phyloP scores from a whole-genome alignment of 2,113 vertebrate genomes.

The Loxodonta africana region DNA sequence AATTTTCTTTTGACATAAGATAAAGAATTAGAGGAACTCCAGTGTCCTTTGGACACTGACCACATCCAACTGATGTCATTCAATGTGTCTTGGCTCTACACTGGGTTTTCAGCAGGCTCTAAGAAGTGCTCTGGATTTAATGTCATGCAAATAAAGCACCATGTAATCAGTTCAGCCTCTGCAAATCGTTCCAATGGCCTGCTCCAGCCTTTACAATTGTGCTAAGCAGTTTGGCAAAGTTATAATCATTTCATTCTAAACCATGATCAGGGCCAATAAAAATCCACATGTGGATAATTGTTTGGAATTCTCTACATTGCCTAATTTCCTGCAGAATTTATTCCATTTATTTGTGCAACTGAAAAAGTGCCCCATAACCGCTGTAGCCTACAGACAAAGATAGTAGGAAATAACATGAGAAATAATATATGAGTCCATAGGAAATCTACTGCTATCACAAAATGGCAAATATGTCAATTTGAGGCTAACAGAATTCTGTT shows the following conservation, averaged over 20 bases:
- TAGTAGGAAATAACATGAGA: slow-evolving; percentile 27
- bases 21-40: slow-evolving; percentile 12
- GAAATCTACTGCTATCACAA: slow-evolving; percentile 31
- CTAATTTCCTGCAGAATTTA: slow-evolving; percentile 81
- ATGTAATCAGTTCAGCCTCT: slow-evolving; percentile 78
- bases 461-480: not conserved
- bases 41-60: slow-evolving; percentile 28
- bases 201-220: slow-evolving; percentile 67
- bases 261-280: slow-evolving; percentile 74
- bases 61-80: slow-evolving; percentile 60
- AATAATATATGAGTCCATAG: not conserved
- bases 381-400: not conserved
- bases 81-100: slow-evolving; percentile 37
- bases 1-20: slow-evolving; percentile 18
- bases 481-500: not conserved
- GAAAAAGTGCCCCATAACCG: slow-evolving; percentile 32
- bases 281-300: slow-evolving; percentile 81
- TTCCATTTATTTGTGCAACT: slow-evolving; percentile 75
- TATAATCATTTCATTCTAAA: slow-evolving; percentile 79
- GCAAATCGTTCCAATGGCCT: slow-evolving; percentile 64
- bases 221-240: slow-evolving; percentile 79
- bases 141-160: slow-evolving; percentile 75
- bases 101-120: slow-evolving; percentile 45
- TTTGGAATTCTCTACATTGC: slow-evolving; percentile 79
- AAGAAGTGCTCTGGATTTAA: slow-evolving; percentile 74